Evolutionary conservation across 2,888 invertebrate species (phyloP).

Genomic region (Anoncus sp.): DNA sequence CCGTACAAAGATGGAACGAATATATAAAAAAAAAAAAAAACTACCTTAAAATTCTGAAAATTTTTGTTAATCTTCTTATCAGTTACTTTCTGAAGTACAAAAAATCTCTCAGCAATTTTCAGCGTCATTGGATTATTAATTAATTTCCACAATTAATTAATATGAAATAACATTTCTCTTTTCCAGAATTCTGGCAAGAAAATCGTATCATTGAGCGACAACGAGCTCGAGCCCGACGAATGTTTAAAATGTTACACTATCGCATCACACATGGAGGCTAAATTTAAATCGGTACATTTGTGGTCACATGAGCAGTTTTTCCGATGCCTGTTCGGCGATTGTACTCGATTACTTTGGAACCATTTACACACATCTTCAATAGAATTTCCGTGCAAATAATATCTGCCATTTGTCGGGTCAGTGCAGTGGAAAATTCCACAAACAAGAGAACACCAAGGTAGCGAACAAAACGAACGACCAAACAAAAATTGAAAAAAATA

Average conservation of each 20-base stretch:
- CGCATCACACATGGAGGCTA: constrained; percentile 77
- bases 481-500: neutral
- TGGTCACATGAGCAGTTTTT: constrained; percentile 88
- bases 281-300: constrained; percentile 86
- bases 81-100: too few species aligned
- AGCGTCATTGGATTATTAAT: neutral
- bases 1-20: too few species aligned
- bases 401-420: constrained; percentile 92
- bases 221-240: constrained; percentile 78
- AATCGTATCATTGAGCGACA: constrained; percentile 71
- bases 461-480: constrained; percentile 16
- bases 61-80: too few species aligned
- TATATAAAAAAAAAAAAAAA: too few species aligned
- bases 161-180: neutral
- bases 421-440: constrained; percentile 88
- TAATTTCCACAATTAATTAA: neutral
- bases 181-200: constrained; percentile 55
- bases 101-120: too few species aligned
- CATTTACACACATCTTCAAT: constrained; percentile 87
- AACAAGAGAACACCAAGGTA: constrained; percentile 86
- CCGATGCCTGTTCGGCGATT: constrained; percentile 92
- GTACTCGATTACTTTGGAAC: constrained; percentile 90
- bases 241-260: constrained; percentile 80
- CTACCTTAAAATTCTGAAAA: too few species aligned
- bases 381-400: constrained; percentile 87